Evolutionary conservation across 2,797 vertebrate genomes (phyloP), one percentile per base, ranked within the genome.

Genomic region (Oryzias dopingdopingensis): DNA sequence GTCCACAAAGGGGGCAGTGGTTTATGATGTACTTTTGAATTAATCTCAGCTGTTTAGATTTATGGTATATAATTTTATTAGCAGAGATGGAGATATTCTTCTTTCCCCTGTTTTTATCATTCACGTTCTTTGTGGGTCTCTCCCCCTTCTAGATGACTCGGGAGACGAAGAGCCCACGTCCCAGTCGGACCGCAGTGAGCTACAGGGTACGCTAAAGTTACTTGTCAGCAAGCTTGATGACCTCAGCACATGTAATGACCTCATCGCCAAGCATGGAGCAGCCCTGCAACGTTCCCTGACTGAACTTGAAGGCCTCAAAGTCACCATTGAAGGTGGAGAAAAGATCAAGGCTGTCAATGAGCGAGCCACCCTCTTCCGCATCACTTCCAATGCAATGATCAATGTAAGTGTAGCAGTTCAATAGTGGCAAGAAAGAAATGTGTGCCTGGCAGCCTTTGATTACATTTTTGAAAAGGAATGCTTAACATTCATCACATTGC

Each of bases 321-420:
- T 96, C 65, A 93, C 95, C 0, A 70, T 91, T 0, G 96, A 99
- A 66, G 94, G 94, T 24, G 90, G 94, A 0, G 97, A 99, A 87
- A 97, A 96, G 92, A 93, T 98, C 84, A 98, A 98, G 80, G 94
- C 91, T 0, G 96, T 96, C 62, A 98, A 95, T 0, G 97, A 98
- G 82, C 86, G 96, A 47, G 96, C 96, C 80, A 98, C 96, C 17
- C 95, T 98, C 80, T 98, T 99, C 90, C 92, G 97, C 70, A 99
- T 98, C 92, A 98, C 97, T 56, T 97, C 97, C 75, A 99, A 98
- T 97, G 97, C 97, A 93, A 98, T 99, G 97, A 97, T 99, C 91
- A 98, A 99, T 67, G 97, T 99, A 79, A 98, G 93, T 92, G 58
- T 56, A 59, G 8, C 12, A 5, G 18, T 37, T 45, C 10, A 29